Evolutionary conservation across 2,113 vertebrate species (phyloP).

Genomic region (Carassius auratus): DNA sequence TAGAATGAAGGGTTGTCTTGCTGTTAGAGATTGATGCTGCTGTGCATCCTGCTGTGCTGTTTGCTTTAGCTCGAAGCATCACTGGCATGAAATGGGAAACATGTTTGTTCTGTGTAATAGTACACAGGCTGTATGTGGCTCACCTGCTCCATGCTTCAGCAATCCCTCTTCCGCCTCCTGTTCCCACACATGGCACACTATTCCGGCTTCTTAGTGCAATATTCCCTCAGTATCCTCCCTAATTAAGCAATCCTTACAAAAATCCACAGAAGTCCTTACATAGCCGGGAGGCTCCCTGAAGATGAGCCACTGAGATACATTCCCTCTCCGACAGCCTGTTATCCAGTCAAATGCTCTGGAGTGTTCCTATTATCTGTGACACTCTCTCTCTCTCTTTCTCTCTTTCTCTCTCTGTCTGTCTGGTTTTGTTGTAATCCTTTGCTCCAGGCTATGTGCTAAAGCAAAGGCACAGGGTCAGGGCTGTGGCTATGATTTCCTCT

Average conservation of each 20-base stretch:
- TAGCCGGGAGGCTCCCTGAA: background rate
- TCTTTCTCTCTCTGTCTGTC: constrained; percentile 43
- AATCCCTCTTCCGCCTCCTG: constrained; percentile 46
- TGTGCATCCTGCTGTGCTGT: constrained; percentile 24
- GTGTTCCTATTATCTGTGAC: constrained; percentile 48
- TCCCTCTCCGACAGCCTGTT: background rate
- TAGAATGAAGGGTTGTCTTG: background rate
- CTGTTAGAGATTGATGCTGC: background rate
- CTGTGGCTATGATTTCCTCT: constrained; percentile 23
- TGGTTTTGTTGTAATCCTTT: constrained; percentile 44
- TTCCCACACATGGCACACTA: constrained; percentile 41
- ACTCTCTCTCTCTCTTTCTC: constrained; percentile 53
- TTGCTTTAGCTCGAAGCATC: constrained; percentile 26
- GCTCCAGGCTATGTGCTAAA: constrained; percentile 21
- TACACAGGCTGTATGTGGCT: constrained; percentile 25
- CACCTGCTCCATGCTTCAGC: constrained; percentile 60
- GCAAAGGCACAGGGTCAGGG: constrained; percentile 21
- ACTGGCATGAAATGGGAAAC: background rate
- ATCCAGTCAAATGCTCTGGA: background rate
- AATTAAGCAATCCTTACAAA: constrained; percentile 22
- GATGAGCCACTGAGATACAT: constrained; percentile 53
- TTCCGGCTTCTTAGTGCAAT: constrained; percentile 9
- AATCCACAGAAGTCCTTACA: constrained; percentile 45
- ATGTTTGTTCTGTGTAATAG: constrained; percentile 11
- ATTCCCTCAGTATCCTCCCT: constrained; percentile 25